Conservation (phyloP, 2,797 vertebrate genomes). For the Scarus forsteni region DNA sequence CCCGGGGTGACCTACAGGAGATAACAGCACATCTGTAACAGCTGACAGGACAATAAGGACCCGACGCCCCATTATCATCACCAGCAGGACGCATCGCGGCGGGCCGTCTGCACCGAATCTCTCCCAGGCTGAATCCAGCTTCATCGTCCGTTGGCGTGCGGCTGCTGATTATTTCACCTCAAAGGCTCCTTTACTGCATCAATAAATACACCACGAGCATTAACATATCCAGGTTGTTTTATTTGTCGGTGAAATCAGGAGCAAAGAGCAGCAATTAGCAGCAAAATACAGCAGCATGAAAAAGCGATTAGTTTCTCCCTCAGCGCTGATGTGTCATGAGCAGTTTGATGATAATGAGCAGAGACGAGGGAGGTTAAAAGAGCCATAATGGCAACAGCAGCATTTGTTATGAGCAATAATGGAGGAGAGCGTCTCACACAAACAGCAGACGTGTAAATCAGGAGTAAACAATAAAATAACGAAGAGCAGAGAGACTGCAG, state of each 20-base stretch:
- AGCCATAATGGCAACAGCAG: conserved; percentile 86
- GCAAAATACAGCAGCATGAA: conserved; percentile 44
- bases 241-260: conserved; percentile 45
- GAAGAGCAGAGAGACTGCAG: conserved; percentile 56
- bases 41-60: conserved; percentile 72
- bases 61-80: conserved; percentile 62
- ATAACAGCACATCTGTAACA: conserved; percentile 70
- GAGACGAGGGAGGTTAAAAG: conserved; percentile 81
- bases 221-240: conserved; percentile 14
- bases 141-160: conserved; percentile 31
- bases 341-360: conserved; percentile 79
- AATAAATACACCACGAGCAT: conserved; percentile 37
- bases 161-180: conserved; percentile 23
- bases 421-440: conserved; percentile 83
- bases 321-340: conserved; percentile 19
- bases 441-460: conserved; percentile 89
- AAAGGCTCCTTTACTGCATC: conserved; percentile 22
- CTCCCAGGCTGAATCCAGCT: conserved; percentile 32
- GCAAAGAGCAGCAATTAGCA: conserved; percentile 49
- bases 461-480: conserved; percentile 85
- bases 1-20: conserved; percentile 70
- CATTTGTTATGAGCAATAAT: conserved; percentile 87
- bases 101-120: conserved; percentile 33
- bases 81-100: conserved; percentile 41
- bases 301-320: conserved; percentile 20